These are phyloP conservation scores for Zaprionus lachaisei DNA, from an alignment of 1,140 invertebrate species.

Conservation along the genomic window DNA sequence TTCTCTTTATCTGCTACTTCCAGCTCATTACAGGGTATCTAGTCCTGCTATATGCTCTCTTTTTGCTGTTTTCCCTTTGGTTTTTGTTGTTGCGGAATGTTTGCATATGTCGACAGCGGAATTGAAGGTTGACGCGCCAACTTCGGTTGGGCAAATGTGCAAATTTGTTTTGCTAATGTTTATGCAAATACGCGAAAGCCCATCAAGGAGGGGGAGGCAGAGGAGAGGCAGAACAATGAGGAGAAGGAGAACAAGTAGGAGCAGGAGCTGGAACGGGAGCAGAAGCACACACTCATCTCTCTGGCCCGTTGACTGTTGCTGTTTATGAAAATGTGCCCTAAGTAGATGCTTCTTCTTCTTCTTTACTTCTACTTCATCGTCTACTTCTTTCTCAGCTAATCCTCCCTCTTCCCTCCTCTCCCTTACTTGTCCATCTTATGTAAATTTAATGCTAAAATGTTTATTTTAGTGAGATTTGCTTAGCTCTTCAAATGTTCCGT, in stretches of 20 bases:
- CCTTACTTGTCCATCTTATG: conserved; percentile 55
- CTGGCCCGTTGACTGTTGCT: conserved; percentile 51
- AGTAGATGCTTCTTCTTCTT: conserved; percentile 45
- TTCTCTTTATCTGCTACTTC: not conserved
- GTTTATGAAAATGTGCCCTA: conserved; percentile 75
- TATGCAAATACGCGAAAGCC: conserved; percentile 77
- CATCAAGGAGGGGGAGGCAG: conserved; percentile 31
- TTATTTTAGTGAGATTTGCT: conserved; percentile 81
- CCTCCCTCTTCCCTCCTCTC: not conserved
- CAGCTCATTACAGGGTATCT: conserved; percentile 24
- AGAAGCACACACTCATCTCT: conserved; percentile 37
- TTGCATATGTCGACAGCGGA: conserved; percentile 67
- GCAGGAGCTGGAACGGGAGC: conserved; percentile 13
- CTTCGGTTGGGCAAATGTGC: conserved; percentile 68
- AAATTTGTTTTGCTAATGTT: conserved; percentile 83
- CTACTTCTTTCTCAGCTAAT: conserved; percentile 5
- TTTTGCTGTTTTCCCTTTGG: conserved; percentile 17
- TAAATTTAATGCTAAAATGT: conserved; percentile 83
- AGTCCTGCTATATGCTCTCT: not conserved
- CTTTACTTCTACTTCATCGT: conserved; percentile 1
- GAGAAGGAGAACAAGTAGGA: not conserved
- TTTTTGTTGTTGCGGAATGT: conserved; percentile 69
- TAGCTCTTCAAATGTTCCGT: conserved; percentile 69
- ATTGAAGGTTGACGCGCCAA: conserved; percentile 27
- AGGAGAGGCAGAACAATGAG: not conserved